phyloP scores from a whole-genome alignment of 1,140 invertebrate genomes.

The Palaemon carinicauda region DNA sequence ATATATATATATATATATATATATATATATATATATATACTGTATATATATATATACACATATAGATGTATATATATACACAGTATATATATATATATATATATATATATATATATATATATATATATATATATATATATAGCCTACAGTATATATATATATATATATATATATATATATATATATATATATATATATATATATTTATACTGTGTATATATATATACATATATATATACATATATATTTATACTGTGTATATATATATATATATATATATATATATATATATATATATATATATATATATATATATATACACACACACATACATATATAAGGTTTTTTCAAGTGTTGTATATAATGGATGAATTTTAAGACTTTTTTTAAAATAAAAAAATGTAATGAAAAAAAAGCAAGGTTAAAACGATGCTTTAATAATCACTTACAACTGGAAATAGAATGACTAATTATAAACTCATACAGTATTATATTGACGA shows the following conservation, averaged over 20 bases:
- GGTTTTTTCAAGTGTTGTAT: too few relatives aligned
- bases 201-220: not conserved
- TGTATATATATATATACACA: not conserved
- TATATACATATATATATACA: not conserved
- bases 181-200: constrained; percentile 2
- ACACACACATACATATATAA: not conserved
- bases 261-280: constrained; percentile 2
- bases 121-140: not conserved
- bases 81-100: not conserved
- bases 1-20: not conserved
- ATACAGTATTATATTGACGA: too few relatives aligned
- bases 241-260: not conserved
- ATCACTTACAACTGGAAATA: too few relatives aligned
- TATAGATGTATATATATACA: not conserved
- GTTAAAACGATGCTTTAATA: too few relatives aligned
- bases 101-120: not conserved
- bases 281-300: not conserved
- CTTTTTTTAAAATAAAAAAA: too few relatives aligned
- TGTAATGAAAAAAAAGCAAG: too few relatives aligned
- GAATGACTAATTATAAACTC: too few relatives aligned
- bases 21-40: not conserved
- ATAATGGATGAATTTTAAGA: too few relatives aligned
- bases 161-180: not conserved
- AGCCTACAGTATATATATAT: not conserved
- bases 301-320: not conserved